Conservation (phyloP, 2,888 invertebrate genomes). For the Geotrupes spiniger region DNA sequence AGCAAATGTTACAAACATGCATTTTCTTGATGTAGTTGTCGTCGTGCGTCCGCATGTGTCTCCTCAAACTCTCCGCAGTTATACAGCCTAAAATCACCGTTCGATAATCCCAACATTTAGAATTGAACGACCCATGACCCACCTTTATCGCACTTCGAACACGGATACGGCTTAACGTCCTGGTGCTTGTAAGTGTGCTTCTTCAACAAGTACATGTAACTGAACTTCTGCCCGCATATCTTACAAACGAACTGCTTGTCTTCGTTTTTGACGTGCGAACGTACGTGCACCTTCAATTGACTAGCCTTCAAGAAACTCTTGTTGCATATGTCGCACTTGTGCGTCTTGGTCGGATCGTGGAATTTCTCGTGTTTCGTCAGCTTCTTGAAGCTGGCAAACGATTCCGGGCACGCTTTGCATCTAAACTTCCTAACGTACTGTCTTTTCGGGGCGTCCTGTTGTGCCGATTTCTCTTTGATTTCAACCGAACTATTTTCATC, state of each 20-base stretch:
- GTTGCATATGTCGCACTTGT: constrained; percentile 29
- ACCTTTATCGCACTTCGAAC: constrained; percentile 42
- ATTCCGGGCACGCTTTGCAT: constrained; percentile 23
- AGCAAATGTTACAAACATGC: constrained; percentile 40
- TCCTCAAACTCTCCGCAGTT: constrained; percentile 42
- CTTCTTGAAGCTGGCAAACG: constrained; percentile 17
- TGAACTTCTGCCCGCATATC: constrained; percentile 37
- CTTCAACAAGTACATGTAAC: constrained; percentile 38
- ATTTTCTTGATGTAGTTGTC: constrained; percentile 38
- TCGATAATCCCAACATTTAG: neutral
- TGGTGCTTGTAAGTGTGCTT: constrained; percentile 43
- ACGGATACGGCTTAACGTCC: constrained; percentile 42
- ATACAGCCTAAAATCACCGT: constrained; percentile 38
- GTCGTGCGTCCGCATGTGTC: constrained; percentile 44
- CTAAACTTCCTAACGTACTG: constrained; percentile 7
- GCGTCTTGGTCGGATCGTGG: constrained; percentile 18
- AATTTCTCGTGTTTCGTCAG: constrained; percentile 18
- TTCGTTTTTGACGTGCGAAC: constrained; percentile 24
- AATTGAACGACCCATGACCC: constrained; percentile 14
- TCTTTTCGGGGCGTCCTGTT: no score
- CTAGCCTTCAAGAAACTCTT: constrained; percentile 25
- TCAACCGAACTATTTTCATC: neutral
- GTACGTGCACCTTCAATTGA: constrained; percentile 27
- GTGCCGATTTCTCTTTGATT: neutral
- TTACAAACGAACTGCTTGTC: constrained; percentile 28